Percentiles rank a stretch among this genome's conserved stretches.
Evolutionary conservation across 2,113 vertebrate genomes (phyloP).

Genomic region (Prolemur simus): DNA sequence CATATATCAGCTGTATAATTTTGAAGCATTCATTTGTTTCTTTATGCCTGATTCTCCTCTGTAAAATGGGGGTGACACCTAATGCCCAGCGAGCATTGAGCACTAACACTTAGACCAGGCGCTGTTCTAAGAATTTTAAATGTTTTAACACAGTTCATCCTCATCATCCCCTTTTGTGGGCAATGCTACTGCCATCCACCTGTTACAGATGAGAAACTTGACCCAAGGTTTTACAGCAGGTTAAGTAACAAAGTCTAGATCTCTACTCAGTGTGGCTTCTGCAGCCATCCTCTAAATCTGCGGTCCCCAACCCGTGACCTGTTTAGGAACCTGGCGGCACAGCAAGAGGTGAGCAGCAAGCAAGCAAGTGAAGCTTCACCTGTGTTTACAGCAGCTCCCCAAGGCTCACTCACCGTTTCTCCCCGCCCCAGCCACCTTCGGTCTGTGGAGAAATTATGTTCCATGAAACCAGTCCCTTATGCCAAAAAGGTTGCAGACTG

Average conservation of each 20-base stretch:
- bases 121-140: neutral
- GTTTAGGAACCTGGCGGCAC: too few relatives aligned
- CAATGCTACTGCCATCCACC: neutral
- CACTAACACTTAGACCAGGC: neutral
- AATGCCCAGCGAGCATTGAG: neutral
- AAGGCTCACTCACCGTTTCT: too few relatives aligned
- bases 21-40: neutral
- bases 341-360: too few relatives aligned
- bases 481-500: too few relatives aligned
- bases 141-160: neutral
- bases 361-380: too few relatives aligned
- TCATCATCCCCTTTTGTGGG: neutral
- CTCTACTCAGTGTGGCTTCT: neutral
- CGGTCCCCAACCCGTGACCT: too few relatives aligned
- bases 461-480: too few relatives aligned
- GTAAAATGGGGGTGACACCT: neutral
- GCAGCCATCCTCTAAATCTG: neutral
- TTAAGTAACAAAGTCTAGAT: neutral
- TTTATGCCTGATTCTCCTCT: neutral
- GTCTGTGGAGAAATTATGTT: too few relatives aligned
- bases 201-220: neutral
- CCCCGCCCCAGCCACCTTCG: too few relatives aligned
- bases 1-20: neutral
- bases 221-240: neutral
- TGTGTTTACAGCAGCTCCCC: too few relatives aligned